A percentile compares a stretch with the other conserved stretches of the same genome.
These are phyloP conservation scores for Enteromius trimaculatus DNA, from an alignment of 2,797 vertebrate species.

Conservation along the genomic window DNA sequence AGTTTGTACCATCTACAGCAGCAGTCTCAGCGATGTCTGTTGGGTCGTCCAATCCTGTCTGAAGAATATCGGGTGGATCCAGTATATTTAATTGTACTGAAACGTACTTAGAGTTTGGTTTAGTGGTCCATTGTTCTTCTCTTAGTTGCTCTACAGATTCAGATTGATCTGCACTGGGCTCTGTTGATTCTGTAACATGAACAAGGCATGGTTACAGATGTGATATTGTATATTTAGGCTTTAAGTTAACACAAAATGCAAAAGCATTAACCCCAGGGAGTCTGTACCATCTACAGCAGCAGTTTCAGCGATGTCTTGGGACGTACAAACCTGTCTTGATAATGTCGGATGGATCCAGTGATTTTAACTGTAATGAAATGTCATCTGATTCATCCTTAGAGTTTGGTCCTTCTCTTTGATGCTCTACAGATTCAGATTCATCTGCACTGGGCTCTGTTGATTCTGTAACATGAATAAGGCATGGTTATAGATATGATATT, in stretches of 20 bases:
- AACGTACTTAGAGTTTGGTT: not conserved
- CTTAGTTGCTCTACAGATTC: not conserved
- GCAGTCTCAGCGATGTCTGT: not conserved
- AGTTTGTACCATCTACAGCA: not conserved
- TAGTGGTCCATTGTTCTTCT: not conserved
- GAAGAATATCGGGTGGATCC: not conserved
- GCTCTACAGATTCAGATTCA: not conserved
- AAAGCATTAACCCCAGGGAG: too few species aligned
- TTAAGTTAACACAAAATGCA: not conserved
- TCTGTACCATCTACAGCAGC: too few species aligned
- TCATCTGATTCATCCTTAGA: not conserved
- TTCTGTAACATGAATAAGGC: not conserved
- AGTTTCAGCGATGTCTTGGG: not conserved
- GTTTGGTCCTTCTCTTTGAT: not conserved
- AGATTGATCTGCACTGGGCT: not conserved
- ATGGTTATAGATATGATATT: slow-evolving; percentile 6
- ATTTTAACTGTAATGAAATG: not conserved
- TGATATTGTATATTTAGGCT: not conserved
- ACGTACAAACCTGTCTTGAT: not conserved
- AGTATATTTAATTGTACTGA: not conserved
- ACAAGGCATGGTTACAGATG: slow-evolving; percentile 7
- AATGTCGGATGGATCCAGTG: not conserved
- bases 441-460: not conserved
- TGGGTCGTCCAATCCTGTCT: too few species aligned
- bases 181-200: not conserved